A percentile compares a stretch with the other conserved stretches of the same genome.
phyloP scores from a whole-genome alignment of 2,113 vertebrate genomes.

The Dolichallabes microphthalmus region DNA sequence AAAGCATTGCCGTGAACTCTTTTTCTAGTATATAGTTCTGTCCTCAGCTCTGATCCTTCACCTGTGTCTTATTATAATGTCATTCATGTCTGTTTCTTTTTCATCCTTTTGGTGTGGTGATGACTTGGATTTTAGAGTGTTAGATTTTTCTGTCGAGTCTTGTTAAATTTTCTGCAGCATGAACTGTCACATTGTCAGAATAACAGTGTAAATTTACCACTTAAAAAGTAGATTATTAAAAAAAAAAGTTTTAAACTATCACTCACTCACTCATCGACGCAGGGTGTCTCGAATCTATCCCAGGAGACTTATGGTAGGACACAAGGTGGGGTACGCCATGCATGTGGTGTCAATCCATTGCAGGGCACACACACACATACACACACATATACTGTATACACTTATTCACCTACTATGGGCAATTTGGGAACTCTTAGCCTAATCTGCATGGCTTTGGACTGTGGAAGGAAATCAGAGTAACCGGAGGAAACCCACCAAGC shows the following conservation, averaged over 20 bases:
- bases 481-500: too few relatives aligned
- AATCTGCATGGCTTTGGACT: too few relatives aligned
- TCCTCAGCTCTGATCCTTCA: constrained; percentile 1
- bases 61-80: constrained; percentile 9
- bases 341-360: too few relatives aligned
- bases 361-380: too few relatives aligned
- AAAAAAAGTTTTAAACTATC: background rate
- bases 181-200: background rate
- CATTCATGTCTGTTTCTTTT: background rate
- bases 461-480: too few relatives aligned
- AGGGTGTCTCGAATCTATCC: too few relatives aligned
- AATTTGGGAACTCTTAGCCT: too few relatives aligned
- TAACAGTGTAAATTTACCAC: background rate
- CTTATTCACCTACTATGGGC: too few relatives aligned
- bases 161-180: background rate
- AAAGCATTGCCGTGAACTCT: background rate
- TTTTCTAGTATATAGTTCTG: background rate
- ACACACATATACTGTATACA: too few relatives aligned
- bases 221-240: background rate
- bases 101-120: background rate
- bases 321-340: too few relatives aligned
- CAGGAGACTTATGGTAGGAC: too few relatives aligned
- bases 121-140: background rate
- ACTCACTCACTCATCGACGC: too few relatives aligned
- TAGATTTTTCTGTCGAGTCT: background rate